A percentile compares a stretch with the other conserved stretches of the same genome.
Conservation (phyloP, 2,888 invertebrate genomes). For the Xylocampa areola region DNA sequence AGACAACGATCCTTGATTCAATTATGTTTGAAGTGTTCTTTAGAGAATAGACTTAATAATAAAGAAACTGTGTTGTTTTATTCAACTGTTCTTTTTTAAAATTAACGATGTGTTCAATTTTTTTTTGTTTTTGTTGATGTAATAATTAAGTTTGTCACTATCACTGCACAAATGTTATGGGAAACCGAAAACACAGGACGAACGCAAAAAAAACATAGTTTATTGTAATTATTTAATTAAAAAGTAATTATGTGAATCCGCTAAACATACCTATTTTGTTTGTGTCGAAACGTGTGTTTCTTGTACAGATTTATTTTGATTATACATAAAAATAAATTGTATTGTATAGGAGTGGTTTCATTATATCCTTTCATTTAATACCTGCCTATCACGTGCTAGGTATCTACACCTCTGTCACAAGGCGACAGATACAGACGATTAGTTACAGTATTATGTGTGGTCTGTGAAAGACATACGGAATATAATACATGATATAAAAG, state of each 20-base stretch:
- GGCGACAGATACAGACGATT: no score
- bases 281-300: slow-evolving; percentile 47
- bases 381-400: no score
- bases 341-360: slow-evolving; percentile 53
- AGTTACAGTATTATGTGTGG: no score
- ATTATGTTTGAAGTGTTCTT: slow-evolving; percentile 13
- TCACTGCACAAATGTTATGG: slow-evolving; percentile 49
- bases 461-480: no score
- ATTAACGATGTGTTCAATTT: slow-evolving; percentile 6
- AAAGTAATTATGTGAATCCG: slow-evolving; percentile 41
- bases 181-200: slow-evolving; percentile 25
- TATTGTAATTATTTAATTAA: slow-evolving; percentile 26
- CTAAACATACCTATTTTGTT: slow-evolving; percentile 28
- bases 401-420: no score
- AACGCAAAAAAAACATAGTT: slow-evolving; percentile 36
- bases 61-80: neutral
- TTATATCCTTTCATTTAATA: slow-evolving; percentile 10
- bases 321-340: slow-evolving; percentile 62
- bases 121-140: slow-evolving; percentile 2
- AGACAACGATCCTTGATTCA: neutral
- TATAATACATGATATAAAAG: no score
- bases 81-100: slow-evolving; percentile 6
- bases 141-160: slow-evolving; percentile 24
- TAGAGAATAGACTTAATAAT: neutral
- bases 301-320: slow-evolving; percentile 57